Base-by-base conservation (phyloP, 2,888 invertebrate genomes). In the Cremastobaeus sp. region DNA sequence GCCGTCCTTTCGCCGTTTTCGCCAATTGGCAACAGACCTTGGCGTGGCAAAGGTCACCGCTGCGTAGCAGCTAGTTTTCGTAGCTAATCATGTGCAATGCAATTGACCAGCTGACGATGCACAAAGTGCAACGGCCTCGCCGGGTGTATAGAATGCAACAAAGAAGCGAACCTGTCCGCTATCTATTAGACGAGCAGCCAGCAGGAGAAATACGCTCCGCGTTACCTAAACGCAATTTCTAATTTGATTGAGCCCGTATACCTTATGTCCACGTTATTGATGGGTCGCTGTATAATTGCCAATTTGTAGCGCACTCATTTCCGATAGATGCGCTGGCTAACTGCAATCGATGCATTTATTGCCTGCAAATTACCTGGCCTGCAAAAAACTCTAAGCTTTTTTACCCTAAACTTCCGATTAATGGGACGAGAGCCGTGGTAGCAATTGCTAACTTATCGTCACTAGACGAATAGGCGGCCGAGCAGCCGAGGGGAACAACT, bases 101-200 rank as follows among this genome's bases (percentile, higher is more conserved):
- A 84, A 82, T 85, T 82, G 76, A 79, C 85, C 85, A 85, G 85
- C 85, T 85, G 85, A 81, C 84, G 85, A 82, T 79, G 79, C 80
- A 78, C 45, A 65, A 64, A 76, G 69, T 69, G 74, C 59, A 71
- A 72, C 59, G 50, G 74, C 52, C 66, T 48, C 48, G 48, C 68
- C 47, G 66, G 37, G 57, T 71, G 71, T 55, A 60, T 43, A 52
- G 43, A 47, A 48, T 21, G 32, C 21, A 6, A 45, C 5, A 28
- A 28, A 8, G n/a, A n/a, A 55, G 20, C 30, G 39, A 32, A 62
- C 35, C 20, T n/a, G 45, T 5, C 34, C 3, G 9, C 30, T 6
- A 20, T 39, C 55, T 37, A 66, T 66, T 68, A 57, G 73, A 62
- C 18, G 18, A 1, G n/a, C n/a, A 8, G 4, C 47, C 20, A 43